Evolutionary conservation across 2,113 vertebrate species (phyloP).

Genomic region (Clinocottus analis): DNA sequence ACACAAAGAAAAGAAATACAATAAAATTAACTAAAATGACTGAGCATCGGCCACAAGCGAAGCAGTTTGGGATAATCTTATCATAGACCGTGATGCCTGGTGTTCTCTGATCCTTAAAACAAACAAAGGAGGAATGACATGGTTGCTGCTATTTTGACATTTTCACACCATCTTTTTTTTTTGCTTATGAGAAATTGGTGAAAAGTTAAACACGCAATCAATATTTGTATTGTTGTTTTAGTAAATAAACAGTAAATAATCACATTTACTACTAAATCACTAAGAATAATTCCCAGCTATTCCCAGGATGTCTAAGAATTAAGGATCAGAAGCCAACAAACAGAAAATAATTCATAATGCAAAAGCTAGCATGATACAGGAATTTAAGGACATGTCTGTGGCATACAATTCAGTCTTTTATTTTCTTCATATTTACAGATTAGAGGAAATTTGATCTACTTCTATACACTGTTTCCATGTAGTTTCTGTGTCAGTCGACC

Average conservation of each 20-base stretch:
- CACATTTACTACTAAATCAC: slow-evolving; percentile 61
- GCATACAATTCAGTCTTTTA: slow-evolving; percentile 83
- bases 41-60: slow-evolving; percentile 24
- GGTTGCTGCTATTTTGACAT: slow-evolving; percentile 24
- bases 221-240: slow-evolving; percentile 38
- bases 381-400: slow-evolving; percentile 76
- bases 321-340: slow-evolving; percentile 90
- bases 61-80: slow-evolving; percentile 29
- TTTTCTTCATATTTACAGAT: slow-evolving; percentile 87
- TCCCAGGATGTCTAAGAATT: slow-evolving; percentile 85
- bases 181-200: slow-evolving; percentile 28
- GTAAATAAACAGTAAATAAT: slow-evolving; percentile 55
- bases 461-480: slow-evolving; percentile 86
- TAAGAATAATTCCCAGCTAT: slow-evolving; percentile 53
- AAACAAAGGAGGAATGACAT: slow-evolving; percentile 38
- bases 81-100: slow-evolving; percentile 27
- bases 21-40: slow-evolving; percentile 20
- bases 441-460: slow-evolving; percentile 85
- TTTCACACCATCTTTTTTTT: slow-evolving; percentile 28
- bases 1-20: slow-evolving; percentile 12
- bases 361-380: slow-evolving; percentile 86
- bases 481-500: slow-evolving; percentile 81
- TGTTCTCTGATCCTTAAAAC: slow-evolving; percentile 41
- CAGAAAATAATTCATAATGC: slow-evolving; percentile 84
- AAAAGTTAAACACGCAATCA: slow-evolving; percentile 38